Evolutionary conservation across 2,113 vertebrate species (phyloP).

Genomic region (Butorides virescens): DNA sequence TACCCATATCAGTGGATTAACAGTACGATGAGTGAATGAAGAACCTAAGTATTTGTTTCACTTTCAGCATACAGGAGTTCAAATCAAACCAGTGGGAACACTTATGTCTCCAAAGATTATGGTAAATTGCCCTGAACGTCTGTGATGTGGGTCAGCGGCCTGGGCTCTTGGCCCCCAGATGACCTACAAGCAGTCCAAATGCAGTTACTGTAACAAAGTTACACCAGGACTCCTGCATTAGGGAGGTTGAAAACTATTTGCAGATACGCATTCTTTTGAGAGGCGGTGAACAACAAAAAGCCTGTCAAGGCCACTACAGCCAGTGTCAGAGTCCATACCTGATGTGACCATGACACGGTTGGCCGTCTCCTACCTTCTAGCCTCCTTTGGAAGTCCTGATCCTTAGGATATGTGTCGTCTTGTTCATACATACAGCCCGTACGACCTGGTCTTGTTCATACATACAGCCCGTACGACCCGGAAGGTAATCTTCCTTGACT

Average conservation of each 20-base stretch:
- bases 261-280: background rate
- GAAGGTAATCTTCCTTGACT: background rate
- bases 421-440: background rate
- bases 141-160: background rate
- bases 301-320: background rate
- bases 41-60: background rate
- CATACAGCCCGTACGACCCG: background rate
- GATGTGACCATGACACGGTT: background rate
- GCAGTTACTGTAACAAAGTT: background rate
- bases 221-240: background rate
- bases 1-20: background rate
- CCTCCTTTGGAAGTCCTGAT: background rate
- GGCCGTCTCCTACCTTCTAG: background rate
- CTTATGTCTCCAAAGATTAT: background rate
- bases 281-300: background rate
- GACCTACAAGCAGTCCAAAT: background rate
- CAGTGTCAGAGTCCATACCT: background rate
- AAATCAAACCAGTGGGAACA: background rate
- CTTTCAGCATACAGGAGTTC: background rate
- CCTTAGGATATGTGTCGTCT: background rate
- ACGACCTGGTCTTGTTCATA: background rate
- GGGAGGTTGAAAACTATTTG: background rate
- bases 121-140: fast-evolving
- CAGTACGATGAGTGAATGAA: background rate
- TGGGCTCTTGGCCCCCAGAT: background rate